Conservation (phyloP, 2,888 invertebrate genomes). For the Tuberolachnus salignus region DNA sequence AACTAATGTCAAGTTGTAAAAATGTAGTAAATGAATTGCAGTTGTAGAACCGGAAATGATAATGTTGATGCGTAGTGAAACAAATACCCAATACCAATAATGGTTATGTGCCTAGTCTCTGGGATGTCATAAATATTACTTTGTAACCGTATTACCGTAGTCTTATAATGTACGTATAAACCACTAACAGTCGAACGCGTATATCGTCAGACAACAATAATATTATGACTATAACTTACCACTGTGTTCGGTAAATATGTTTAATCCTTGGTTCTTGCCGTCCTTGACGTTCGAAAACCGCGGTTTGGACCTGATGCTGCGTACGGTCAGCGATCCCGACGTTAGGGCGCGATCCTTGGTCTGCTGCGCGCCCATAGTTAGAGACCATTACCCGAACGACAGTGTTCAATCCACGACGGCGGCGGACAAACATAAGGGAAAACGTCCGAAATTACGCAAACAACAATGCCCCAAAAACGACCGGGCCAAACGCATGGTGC, state of each 20-base stretch:
- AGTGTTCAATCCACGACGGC: conserved; percentile 27
- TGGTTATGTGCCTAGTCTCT: no score
- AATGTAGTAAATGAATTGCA: no score
- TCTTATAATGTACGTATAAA: no score
- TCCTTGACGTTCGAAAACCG: conserved; percentile 80
- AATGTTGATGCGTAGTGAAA: no score
- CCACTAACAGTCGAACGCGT: no score
- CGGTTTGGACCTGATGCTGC: conserved; percentile 63
- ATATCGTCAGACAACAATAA: no score
- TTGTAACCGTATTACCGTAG: no score
- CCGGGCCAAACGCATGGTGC: background rate
- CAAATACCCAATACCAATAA: no score
- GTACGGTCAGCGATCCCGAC: conserved; percentile 67
- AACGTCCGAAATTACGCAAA: background rate
- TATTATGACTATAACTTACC: conserved; percentile 73
- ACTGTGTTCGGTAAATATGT: conserved; percentile 93
- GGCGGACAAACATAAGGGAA: conserved; percentile 29
- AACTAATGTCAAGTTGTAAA: no score
- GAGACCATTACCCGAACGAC: conserved; percentile 61
- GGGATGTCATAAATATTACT: no score
- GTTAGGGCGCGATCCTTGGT: conserved; percentile 85
- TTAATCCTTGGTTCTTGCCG: conserved; percentile 82
- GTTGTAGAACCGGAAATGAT: no score
- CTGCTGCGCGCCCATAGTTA: conserved; percentile 89
- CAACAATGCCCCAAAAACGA: background rate